Evolutionary conservation across 2,113 vertebrate species (phyloP).

Genomic region (Prietella phreatophila): DNA sequence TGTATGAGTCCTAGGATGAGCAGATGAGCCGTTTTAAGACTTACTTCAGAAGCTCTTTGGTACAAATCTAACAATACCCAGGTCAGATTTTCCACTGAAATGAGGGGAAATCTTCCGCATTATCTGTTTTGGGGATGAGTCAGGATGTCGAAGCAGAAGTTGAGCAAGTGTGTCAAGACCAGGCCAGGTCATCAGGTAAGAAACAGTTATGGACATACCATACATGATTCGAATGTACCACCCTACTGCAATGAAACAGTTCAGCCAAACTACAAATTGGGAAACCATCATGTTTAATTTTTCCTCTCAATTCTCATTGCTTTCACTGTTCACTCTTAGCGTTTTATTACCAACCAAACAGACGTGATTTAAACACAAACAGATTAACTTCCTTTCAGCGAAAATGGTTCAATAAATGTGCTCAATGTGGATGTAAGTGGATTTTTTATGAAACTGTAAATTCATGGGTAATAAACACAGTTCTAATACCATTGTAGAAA

Average conservation of each 20-base stretch:
- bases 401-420: neutral
- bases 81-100: neutral
- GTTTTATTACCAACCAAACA: neutral
- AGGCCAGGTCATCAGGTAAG: neutral
- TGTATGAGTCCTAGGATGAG: neutral
- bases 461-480: neutral
- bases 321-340: constrained; percentile 5
- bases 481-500: neutral
- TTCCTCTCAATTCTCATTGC: neutral
- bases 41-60: neutral
- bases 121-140: neutral
- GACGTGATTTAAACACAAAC: neutral
- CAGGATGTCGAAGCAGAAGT: neutral
- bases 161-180: neutral
- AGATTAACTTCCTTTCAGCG: neutral
- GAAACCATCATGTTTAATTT: neutral
- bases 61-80: neutral
- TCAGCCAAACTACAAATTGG: neutral
- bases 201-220: neutral
- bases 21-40: neutral
- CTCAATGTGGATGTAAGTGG: neutral
- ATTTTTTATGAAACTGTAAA: neutral
- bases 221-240: neutral
- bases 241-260: neutral
- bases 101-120: neutral